Conservation (phyloP, 2,113 vertebrate species). For the Catagonus wagneri region DNA sequence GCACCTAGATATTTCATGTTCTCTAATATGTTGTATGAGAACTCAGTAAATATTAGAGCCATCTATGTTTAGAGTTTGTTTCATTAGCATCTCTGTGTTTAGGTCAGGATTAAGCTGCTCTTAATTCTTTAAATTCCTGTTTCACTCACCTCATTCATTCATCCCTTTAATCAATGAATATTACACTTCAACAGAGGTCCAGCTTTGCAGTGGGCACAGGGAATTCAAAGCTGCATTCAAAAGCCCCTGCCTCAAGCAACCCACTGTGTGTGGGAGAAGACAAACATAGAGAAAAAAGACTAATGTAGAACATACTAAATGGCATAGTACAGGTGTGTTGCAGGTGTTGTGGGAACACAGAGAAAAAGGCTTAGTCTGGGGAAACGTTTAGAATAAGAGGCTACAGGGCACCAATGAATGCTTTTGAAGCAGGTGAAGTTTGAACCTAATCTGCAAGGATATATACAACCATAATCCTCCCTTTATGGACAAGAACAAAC, state of each 20-base stretch:
- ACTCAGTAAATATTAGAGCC: background rate
- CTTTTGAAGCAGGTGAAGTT: background rate
- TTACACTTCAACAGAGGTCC: background rate
- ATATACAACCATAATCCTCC: background rate
- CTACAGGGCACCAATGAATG: background rate
- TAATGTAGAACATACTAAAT: background rate
- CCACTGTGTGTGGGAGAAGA: background rate
- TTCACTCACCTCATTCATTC: background rate
- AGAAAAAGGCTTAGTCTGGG: background rate
- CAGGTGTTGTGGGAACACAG: background rate
- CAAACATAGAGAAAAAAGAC: background rate
- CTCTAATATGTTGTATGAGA: background rate
- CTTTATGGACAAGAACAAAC: background rate
- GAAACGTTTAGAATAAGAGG: background rate
- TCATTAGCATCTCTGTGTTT: background rate
- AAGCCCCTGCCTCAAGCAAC: background rate
- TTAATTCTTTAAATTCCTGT: slow-evolving; percentile 34
- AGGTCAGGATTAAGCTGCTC: background rate
- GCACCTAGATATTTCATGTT: background rate
- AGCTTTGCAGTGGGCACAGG: background rate
- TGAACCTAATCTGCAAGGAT: background rate
- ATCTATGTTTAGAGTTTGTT: background rate
- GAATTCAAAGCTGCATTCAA: background rate
- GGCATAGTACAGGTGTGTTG: background rate
- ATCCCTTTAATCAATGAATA: background rate